These are phyloP conservation scores for Tyrophagus putrescentiae DNA, from an alignment of 1,140 invertebrate genomes.

Conservation along the genomic window DNA sequence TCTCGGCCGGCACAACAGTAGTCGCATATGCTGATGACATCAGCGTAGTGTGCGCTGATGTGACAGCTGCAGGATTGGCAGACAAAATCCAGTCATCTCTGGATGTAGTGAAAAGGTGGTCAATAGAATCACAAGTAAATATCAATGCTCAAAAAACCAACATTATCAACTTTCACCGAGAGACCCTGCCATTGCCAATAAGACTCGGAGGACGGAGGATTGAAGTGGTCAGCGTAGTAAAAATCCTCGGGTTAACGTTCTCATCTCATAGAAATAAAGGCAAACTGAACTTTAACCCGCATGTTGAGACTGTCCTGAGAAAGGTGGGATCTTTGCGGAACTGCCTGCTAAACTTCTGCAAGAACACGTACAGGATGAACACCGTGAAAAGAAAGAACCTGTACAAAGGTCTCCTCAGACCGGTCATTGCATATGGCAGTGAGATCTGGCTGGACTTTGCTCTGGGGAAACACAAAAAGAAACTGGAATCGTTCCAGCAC, in stretches of 20 bases:
- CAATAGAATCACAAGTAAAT: too few species aligned
- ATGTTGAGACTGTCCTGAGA: too few species aligned
- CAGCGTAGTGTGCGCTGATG: neutral
- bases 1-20: neutral
- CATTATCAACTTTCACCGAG: too few species aligned
- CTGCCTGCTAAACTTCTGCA: neutral
- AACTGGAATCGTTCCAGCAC: neutral
- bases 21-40: conserved; percentile 10
- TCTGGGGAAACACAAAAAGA: neutral
- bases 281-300: too few species aligned
- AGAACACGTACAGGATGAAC: neutral
- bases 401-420: neutral
- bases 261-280: too few species aligned
- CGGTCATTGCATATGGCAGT: neutral
- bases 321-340: neutral
- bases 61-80: neutral
- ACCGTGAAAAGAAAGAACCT: neutral
- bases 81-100: neutral
- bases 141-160: too few species aligned
- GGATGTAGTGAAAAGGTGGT: neutral
- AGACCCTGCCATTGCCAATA: too few species aligned
- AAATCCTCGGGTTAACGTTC: too few species aligned
- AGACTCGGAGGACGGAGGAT: too few species aligned
- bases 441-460: neutral
- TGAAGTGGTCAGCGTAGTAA: too few species aligned